Conservation (phyloP, 2,797 vertebrate genomes). For the Phataginus tricuspis region DNA sequence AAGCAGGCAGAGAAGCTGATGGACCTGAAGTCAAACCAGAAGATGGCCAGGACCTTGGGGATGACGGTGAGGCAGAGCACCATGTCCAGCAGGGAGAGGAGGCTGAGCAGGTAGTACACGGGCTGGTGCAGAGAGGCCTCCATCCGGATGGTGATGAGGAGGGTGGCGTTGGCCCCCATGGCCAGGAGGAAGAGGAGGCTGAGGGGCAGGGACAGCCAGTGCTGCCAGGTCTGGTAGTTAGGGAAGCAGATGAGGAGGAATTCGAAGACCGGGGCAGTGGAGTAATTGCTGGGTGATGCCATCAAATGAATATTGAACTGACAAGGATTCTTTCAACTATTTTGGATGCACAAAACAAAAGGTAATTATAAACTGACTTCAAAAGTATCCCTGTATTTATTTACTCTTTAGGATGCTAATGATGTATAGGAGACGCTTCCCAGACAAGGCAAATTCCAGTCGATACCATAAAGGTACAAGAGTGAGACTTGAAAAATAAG, state of each 20-base stretch:
- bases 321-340: neutral
- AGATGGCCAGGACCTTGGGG: slow-evolving; percentile 69
- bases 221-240: slow-evolving; percentile 80
- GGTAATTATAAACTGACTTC: neutral
- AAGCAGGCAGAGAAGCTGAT: slow-evolving; percentile 42
- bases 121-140: neutral
- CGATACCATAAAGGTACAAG: neutral
- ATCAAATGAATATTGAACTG: neutral
- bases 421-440: neutral
- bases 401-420: neutral
- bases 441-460: neutral
- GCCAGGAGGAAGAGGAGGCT: slow-evolving; percentile 66
- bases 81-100: slow-evolving; percentile 49
- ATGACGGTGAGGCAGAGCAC: neutral
- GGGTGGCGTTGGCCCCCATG: neutral
- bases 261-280: slow-evolving; percentile 72
- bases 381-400: neutral
- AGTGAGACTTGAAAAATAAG: neutral
- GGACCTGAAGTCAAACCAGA: slow-evolving; percentile 71
- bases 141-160: neutral
- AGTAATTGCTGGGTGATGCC: slow-evolving; percentile 15
- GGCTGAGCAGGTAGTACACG: slow-evolving; percentile 52
- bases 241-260: slow-evolving; percentile 87
- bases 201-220: slow-evolving; percentile 60
- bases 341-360: neutral